These are phyloP conservation scores for Chiridota heheva DNA, from an alignment of 35 echinoderm and acorn worm genomes.

Conservation along the genomic window DNA sequence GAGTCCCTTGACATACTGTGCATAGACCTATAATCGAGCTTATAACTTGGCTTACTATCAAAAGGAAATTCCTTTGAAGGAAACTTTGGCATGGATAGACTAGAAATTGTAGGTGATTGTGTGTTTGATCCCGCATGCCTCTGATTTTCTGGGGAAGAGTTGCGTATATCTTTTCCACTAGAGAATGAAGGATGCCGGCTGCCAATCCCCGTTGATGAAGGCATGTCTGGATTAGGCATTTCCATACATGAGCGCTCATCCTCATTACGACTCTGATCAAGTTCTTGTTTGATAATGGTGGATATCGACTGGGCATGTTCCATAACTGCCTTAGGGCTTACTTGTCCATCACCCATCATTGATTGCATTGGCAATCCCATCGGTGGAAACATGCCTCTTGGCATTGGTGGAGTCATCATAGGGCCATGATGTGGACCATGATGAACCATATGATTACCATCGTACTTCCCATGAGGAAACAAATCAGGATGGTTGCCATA, in stretches of 20 bases:
- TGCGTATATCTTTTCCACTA: conserved; percentile 55
- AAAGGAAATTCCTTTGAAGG: conserved; percentile 52
- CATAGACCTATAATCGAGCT: conserved; percentile 19
- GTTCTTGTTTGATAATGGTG: conserved; percentile 89
- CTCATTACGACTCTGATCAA: conserved; percentile 67
- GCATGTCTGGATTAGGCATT: conserved; percentile 59
- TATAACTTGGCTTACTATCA: conserved; percentile 30
- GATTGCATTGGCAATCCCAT: conserved; percentile 49
- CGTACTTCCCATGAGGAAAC: conserved; percentile 81
- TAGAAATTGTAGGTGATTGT: conserved; percentile 86
- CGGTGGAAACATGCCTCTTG: conserved; percentile 69
- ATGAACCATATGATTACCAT: conserved; percentile 48
- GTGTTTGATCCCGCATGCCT: conserved; percentile 42
- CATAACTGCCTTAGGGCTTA: conserved; percentile 58
- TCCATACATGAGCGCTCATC: conserved; percentile 64
- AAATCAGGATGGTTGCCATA: conserved; percentile 92
- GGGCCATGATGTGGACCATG: conserved; percentile 31
- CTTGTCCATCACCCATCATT: conserved; percentile 55
- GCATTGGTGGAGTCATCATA: conserved; percentile 62
- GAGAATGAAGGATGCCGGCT: conserved; percentile 71
- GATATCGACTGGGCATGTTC: conserved; percentile 77
- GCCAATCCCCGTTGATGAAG: conserved; percentile 58
- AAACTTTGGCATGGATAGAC: conserved; percentile 69
- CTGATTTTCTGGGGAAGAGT: conserved; percentile 43
- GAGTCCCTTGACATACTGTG: too few relatives aligned